Evolutionary conservation across 2,797 vertebrate genomes (phyloP).

Genomic region (Thamnophis elegans): DNA sequence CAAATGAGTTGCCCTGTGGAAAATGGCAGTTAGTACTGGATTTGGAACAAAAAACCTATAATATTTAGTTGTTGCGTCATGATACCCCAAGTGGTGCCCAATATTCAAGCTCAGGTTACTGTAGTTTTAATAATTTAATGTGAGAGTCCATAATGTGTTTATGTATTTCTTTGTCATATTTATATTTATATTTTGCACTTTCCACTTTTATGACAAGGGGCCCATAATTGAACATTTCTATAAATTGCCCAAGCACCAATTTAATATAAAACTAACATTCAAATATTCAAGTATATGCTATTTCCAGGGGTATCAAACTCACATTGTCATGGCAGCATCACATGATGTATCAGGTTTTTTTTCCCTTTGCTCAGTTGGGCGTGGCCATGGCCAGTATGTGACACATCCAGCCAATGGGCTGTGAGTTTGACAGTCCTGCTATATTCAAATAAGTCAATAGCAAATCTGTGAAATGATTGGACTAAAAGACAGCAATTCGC

Average conservation of each 20-base stretch:
- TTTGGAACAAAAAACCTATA: background rate
- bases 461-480: background rate
- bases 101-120: constrained; percentile 2
- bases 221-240: background rate
- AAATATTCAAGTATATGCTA: background rate
- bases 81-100: background rate
- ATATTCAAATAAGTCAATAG: background rate
- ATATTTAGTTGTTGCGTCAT: background rate
- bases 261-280: background rate
- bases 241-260: too few relatives aligned
- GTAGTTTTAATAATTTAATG: background rate
- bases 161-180: background rate
- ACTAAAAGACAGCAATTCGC: background rate
- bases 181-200: background rate
- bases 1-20: background rate
- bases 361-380: too few relatives aligned
- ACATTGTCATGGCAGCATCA: too few relatives aligned
- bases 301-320: too few relatives aligned
- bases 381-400: too few relatives aligned
- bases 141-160: background rate
- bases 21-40: background rate
- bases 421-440: background rate
- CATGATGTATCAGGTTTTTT: too few relatives aligned
- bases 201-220: background rate
- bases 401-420: too few relatives aligned